Percentiles rank a stretch among this genome's conserved stretches.
phyloP scores from a whole-genome alignment of 23 tunicate genomes.

The Halocynthia aurantium region DNA sequence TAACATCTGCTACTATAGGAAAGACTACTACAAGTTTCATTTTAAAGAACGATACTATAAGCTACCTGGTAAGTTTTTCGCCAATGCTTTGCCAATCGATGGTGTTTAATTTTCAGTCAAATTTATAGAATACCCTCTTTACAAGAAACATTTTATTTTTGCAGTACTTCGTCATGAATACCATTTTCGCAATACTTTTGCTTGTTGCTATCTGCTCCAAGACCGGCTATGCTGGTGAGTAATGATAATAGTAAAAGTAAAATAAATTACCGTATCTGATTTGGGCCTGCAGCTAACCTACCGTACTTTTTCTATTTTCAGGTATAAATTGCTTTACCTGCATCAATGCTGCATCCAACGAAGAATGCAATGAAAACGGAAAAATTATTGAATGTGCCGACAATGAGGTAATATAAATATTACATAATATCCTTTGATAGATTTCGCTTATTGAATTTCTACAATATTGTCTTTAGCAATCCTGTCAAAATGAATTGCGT shows the following conservation, averaged over 20 bases:
- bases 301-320: constrained; percentile 5
- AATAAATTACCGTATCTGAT: too few relatives aligned
- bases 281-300: too few relatives aligned
- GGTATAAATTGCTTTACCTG: constrained; percentile 74
- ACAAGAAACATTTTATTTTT: background rate
- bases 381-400: constrained; percentile 39
- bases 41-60: too few relatives aligned
- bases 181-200: background rate
- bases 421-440: background rate
- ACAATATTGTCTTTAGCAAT: constrained; percentile 22
- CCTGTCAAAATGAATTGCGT: constrained; percentile 90
- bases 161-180: background rate
- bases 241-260: too few relatives aligned
- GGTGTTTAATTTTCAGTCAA: too few relatives aligned
- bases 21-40: too few relatives aligned
- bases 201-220: background rate
- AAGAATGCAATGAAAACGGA: constrained; percentile 69
- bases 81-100: too few relatives aligned
- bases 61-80: too few relatives aligned
- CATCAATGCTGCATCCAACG: constrained; percentile 62
- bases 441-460: background rate
- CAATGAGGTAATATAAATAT: constrained; percentile 55
- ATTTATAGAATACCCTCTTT: too few relatives aligned
- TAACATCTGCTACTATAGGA: too few relatives aligned
- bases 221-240: background rate